phyloP scores from a whole-genome alignment of 2,113 vertebrate species.

The Potamarius usumacintae region DNA sequence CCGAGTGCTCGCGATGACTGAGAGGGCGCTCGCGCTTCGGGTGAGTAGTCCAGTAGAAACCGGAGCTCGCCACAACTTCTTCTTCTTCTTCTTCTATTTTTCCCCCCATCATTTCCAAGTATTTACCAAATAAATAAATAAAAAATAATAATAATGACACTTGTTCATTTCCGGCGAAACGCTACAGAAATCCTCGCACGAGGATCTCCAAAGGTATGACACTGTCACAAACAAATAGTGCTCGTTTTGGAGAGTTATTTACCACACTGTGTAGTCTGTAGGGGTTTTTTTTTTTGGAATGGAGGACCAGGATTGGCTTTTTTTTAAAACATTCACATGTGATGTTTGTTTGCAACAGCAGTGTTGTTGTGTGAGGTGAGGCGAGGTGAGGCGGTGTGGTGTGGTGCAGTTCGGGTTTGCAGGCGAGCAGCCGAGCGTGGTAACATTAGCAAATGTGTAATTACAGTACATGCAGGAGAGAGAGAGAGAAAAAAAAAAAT shows the following conservation, averaged over 20 bases:
- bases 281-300: background rate
- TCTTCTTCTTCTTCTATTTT: background rate
- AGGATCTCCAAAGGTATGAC: slow-evolving; percentile 57
- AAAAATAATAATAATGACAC: slow-evolving; percentile 51
- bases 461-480: background rate
- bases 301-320: too few relatives aligned
- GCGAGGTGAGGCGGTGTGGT: background rate
- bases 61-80: slow-evolving; percentile 53
- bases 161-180: slow-evolving; percentile 25
- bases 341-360: slow-evolving; percentile 24
- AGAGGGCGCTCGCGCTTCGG: slow-evolving; percentile 72
- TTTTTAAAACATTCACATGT: background rate
- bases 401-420: background rate
- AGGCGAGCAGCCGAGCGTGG: background rate
- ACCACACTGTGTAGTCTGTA: slow-evolving; percentile 38
- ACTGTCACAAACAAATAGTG: slow-evolving; percentile 15
- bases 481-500: slow-evolving; percentile 14
- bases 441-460: background rate
- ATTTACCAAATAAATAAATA: slow-evolving; percentile 20
- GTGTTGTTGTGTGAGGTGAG: too few relatives aligned
- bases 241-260: background rate
- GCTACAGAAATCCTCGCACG: slow-evolving; percentile 12
- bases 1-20: slow-evolving; percentile 62
- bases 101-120: slow-evolving; percentile 14
- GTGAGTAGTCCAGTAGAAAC: slow-evolving; percentile 60